Conservation (phyloP, 2,113 vertebrate species). For the Chloropsis hardwickii region DNA sequence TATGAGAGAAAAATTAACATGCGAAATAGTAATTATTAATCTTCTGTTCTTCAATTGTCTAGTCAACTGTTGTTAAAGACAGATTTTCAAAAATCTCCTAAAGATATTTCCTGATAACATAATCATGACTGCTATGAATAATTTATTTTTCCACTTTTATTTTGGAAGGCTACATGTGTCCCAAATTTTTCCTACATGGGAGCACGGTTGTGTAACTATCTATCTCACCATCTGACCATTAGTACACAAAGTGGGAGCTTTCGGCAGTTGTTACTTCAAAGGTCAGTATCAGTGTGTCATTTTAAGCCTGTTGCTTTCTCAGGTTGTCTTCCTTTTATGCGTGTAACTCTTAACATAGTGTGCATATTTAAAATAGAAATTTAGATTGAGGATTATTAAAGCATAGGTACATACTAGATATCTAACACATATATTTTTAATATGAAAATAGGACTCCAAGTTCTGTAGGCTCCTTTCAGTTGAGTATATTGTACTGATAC, state of each 20-base stretch:
- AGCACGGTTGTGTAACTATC: constrained; percentile 90
- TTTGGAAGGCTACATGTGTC: constrained; percentile 85
- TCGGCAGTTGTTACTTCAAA: constrained; percentile 84
- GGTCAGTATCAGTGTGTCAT: constrained; percentile 73
- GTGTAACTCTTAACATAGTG: neutral
- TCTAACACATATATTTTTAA: neutral
- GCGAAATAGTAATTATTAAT: neutral
- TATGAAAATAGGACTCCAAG: neutral
- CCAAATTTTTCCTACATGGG: constrained; percentile 95
- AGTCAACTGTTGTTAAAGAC: neutral
- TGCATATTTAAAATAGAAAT: neutral
- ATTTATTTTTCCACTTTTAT: neutral
- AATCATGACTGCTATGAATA: neutral
- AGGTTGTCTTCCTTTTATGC: neutral
- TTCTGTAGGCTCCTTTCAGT: neutral
- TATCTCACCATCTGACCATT: constrained; percentile 86
- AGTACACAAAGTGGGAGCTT: constrained; percentile 85
- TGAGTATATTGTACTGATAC: neutral
- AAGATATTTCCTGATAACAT: neutral
- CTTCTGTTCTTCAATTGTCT: neutral
- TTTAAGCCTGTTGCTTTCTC: neutral
- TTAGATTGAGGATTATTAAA: neutral
- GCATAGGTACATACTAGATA: neutral
- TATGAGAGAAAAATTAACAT: neutral
- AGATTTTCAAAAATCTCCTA: neutral